phyloP scores from a whole-genome alignment of 1,140 invertebrate genomes.

The Phocides pigmalion region DNA sequence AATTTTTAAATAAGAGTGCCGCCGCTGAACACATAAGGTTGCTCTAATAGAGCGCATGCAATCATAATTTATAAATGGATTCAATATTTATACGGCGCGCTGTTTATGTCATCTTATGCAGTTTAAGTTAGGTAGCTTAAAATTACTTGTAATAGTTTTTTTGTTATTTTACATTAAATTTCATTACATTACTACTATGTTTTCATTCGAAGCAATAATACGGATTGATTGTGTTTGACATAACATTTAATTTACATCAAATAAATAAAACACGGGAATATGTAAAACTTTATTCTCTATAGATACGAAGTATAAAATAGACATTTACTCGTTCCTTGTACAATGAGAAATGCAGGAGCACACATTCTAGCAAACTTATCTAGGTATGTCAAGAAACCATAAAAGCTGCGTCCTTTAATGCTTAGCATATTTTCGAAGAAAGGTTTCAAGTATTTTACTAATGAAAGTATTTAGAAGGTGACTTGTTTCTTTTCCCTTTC shows the following conservation, averaged over 20 bases:
- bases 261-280: constrained; percentile 67
- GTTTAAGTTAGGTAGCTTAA: too few relatives aligned
- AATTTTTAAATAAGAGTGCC: too few relatives aligned
- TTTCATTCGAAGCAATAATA: too few relatives aligned
- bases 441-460: constrained; percentile 24
- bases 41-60: too few relatives aligned
- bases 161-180: too few relatives aligned
- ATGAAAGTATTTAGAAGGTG: constrained; percentile 63
- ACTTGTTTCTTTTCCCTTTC: constrained; percentile 80
- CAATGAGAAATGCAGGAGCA: constrained; percentile 71
- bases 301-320: constrained; percentile 72
- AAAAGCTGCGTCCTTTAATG: constrained; percentile 26
- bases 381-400: constrained; percentile 53
- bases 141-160: too few relatives aligned
- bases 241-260: constrained; percentile 46
- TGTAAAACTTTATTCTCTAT: constrained; percentile 70
- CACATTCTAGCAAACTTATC: constrained; percentile 63
- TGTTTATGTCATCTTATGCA: too few relatives aligned
- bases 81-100: too few relatives aligned
- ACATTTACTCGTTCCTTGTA: constrained; percentile 65
- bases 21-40: too few relatives aligned
- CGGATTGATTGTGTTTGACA: background rate
- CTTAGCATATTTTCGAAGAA: constrained; percentile 34
- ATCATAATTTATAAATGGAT: too few relatives aligned
- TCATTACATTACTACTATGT: too few relatives aligned